Conservation (phyloP, 2,797 vertebrate species). For the Characodon lateralis region DNA sequence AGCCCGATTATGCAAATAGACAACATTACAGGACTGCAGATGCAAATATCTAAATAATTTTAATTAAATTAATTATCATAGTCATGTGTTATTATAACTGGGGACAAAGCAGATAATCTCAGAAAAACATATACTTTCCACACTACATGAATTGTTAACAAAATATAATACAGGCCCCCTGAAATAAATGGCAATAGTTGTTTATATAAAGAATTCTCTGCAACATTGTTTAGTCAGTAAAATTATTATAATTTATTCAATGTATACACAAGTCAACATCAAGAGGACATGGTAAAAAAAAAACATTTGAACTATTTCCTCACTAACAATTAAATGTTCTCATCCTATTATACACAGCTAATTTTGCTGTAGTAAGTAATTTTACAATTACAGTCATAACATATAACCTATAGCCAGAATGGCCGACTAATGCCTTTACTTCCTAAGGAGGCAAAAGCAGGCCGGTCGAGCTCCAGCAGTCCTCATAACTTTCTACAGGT, state of each 20-base stretch:
- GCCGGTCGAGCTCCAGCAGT: no score
- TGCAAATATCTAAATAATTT: not conserved
- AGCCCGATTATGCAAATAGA: conserved; percentile 3
- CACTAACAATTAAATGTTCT: no score
- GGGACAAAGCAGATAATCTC: conserved; percentile 1
- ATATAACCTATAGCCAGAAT: no score
- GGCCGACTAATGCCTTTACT: no score
- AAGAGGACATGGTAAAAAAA: not conserved
- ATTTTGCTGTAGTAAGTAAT: no score
- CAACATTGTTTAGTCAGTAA: not conserved
- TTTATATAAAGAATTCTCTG: not conserved
- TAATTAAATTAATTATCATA: conserved; percentile 1
- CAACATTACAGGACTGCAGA: not conserved
- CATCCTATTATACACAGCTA: no score
- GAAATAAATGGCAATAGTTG: not conserved
- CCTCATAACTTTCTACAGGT: no score
- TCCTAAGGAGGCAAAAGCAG: no score
- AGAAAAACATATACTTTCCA: not conserved
- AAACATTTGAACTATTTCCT: no score
- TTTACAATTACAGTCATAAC: no score
- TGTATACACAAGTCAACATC: no score
- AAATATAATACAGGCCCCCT: not conserved
- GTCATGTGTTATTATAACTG: conserved; percentile 1
- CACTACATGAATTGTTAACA: not conserved
- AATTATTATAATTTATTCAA: not conserved